Evolutionary conservation across 2,113 vertebrate species (phyloP).

Genomic region (Charadrius vociferus): DNA sequence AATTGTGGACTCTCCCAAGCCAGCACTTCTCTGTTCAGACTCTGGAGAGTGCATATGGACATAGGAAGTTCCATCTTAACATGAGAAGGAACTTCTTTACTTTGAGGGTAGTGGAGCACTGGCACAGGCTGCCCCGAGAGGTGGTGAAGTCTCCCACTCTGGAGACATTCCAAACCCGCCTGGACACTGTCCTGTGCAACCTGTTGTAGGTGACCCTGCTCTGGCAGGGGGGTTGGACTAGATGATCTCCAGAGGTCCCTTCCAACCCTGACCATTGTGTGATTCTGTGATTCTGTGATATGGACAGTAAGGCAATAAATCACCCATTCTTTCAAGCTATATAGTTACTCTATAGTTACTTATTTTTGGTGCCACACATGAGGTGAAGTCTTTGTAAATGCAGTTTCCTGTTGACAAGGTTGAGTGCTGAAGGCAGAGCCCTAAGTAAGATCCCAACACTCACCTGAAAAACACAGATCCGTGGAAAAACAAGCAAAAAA

Average conservation of each 20-base stretch:
- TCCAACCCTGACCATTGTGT: no score
- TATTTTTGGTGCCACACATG: rapidly evolving
- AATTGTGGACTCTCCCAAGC: background rate
- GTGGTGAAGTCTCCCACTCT: no score
- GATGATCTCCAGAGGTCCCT: no score
- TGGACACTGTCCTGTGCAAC: no score
- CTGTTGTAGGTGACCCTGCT: no score
- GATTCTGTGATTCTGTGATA: no score
- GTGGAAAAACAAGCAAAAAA: background rate
- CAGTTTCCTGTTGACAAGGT: background rate
- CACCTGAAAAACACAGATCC: background rate
- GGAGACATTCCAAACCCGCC: no score
- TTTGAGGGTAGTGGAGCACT: no score
- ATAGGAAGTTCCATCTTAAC: no score
- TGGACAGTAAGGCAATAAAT: background rate
- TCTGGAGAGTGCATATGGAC: background rate
- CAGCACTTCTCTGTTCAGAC: background rate
- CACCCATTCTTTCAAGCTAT: background rate
- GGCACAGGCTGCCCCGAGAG: no score
- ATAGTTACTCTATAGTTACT: background rate
- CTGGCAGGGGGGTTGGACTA: no score
- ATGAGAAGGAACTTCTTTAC: no score
- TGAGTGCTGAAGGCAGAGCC: background rate
- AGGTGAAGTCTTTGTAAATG: background rate
- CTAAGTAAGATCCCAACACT: background rate